Evolutionary conservation across 2,888 invertebrate genomes (phyloP).

Genomic region (Phengaris alcon): DNA sequence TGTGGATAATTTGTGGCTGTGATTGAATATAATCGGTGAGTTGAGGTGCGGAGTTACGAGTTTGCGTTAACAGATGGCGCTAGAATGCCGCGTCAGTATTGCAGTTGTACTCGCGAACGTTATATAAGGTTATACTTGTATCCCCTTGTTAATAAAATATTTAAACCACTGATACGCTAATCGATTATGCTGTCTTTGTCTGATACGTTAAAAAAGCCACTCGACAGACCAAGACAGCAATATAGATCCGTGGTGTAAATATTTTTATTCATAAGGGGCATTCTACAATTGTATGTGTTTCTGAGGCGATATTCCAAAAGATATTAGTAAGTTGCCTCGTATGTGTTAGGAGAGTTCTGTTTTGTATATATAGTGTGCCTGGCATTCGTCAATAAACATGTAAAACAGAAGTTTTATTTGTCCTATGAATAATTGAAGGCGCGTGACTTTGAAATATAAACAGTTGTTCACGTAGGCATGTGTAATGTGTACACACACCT

Average conservation of each 20-base stretch:
- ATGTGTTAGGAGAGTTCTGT: too few species aligned
- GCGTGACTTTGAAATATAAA: slow-evolving; percentile 3
- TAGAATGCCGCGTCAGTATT: slow-evolving; percentile 59
- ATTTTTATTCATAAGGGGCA: too few species aligned
- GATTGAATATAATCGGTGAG: slow-evolving; percentile 29
- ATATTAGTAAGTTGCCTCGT: too few species aligned
- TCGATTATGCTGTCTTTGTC: too few species aligned
- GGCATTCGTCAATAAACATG: neutral
- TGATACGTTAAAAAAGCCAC: too few species aligned
- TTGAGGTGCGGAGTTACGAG: neutral
- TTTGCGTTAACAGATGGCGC: slow-evolving; percentile 55
- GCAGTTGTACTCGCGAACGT: slow-evolving; percentile 50
- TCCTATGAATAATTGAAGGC: neutral
- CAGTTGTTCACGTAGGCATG: neutral
- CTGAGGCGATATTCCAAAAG: too few species aligned
- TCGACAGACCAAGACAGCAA: too few species aligned
- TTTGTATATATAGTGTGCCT: neutral
- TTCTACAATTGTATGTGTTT: neutral
- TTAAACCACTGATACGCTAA: too few species aligned
- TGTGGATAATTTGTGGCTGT: slow-evolving; percentile 31
- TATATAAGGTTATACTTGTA: slow-evolving; percentile 19
- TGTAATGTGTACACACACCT: neutral
- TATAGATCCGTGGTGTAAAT: too few species aligned
- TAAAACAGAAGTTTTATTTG: neutral
- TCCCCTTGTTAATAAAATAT: too few species aligned